Conservation (phyloP, 1,140 invertebrate species). For the Harpegnathos saltator region DNA sequence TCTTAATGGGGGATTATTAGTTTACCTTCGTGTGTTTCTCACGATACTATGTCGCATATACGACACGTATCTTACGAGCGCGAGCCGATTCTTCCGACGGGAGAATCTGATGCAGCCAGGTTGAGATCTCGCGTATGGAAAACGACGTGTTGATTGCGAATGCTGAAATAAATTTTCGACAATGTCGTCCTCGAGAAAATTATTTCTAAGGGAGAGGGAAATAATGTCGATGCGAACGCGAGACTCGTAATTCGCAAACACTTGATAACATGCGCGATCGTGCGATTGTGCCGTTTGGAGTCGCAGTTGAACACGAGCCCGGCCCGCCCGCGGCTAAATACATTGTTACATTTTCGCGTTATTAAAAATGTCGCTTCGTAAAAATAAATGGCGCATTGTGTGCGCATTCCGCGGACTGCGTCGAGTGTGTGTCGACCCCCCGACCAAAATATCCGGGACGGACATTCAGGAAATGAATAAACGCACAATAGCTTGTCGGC, state of each 20-base stretch:
- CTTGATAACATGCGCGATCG: neutral
- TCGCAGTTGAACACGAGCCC: constrained; percentile 7
- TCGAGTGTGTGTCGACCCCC: constrained; percentile 16
- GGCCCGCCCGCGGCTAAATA: constrained; percentile 38
- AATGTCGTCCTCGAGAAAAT: too few relatives aligned
- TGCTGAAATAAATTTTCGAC: too few relatives aligned
- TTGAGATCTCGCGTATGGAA: too few relatives aligned
- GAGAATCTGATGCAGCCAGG: too few relatives aligned
- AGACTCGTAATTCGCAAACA: neutral
- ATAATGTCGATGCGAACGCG: neutral
- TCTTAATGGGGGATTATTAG: neutral
- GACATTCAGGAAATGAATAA: constrained; percentile 54
- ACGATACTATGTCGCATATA: too few relatives aligned
- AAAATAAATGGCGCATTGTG: constrained; percentile 44
- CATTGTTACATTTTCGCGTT: constrained; percentile 38
- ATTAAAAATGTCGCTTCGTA: constrained; percentile 47
- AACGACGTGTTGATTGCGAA: too few relatives aligned
- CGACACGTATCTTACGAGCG: too few relatives aligned
- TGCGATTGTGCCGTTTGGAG: neutral
- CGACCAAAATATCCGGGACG: constrained; percentile 51
- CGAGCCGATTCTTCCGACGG: too few relatives aligned
- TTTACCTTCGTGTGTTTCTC: neutral
- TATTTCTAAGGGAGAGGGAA: neutral
- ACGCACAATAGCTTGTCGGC: constrained; percentile 59
- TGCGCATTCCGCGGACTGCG: constrained; percentile 30